Base-by-base conservation (phyloP, 2,888 invertebrate genomes). In the Cepaea hortensis region DNA sequence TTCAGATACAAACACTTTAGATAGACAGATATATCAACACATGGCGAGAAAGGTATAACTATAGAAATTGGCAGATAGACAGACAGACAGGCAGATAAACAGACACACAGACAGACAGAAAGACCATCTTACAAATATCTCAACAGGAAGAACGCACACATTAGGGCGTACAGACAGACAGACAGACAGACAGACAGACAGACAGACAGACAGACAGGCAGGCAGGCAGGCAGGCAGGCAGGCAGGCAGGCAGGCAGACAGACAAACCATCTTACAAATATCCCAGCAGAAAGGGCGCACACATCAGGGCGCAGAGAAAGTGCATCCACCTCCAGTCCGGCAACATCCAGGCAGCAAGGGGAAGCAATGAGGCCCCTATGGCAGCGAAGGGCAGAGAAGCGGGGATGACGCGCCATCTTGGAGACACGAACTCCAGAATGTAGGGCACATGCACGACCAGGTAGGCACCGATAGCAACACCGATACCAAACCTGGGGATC, bases 311-410 rank as follows among this genome's bases (percentile, higher is more conserved):
- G 55, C 86, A 86, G 13, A 83, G 62, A 76, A 77, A 83, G 35
- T 85, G 85, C 85, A 85, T 81, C 85, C 81, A 85, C 23, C 81
- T 20, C 81, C 85, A 85, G 70, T 81, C 81, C n/a, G 81, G 81
- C 61, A 85, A 11, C 50, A 80, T 35, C 85, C 85, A 85, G 15
- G 85, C 85, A 6, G 76, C 85, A 3, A 85, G 55, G 9, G 85
- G 85, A 72, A 85, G 85, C 23, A 85, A 46, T 9, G 80, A 85
- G 9, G 85, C 85, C 35, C 85, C 85, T 18, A 85, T 79, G 73
- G 85, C 80, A 35, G 75, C 79, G 23, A 85, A 85, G 13, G 85
- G 85, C n/a, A 85, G 85, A 3, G 85, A 85, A 20, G 85, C 85
- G 2, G 85, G 85, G 23, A 85, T 68, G n/a, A 80, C 85, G 0